Evolutionary conservation across 1,140 invertebrate species (phyloP), one percentile per base, ranked within the genome.

Genomic region (Bombus pascuorum): DNA sequence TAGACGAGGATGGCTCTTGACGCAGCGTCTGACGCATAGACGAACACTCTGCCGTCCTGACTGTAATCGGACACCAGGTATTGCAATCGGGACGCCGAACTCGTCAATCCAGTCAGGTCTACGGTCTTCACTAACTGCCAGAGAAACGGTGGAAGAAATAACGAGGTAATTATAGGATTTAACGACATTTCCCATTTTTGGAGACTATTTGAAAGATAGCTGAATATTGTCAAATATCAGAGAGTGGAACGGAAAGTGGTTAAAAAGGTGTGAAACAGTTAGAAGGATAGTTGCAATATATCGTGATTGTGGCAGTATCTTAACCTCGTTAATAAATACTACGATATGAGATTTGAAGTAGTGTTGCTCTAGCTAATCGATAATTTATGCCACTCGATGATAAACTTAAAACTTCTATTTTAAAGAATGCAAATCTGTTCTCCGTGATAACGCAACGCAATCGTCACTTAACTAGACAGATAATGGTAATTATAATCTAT

Each of bases 21-120:
- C 2, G 96, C 96, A 3, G 96, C 96, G 93, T 97, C 97, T 39
- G 96, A 96, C 2, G 97, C 95, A 88, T 97, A 97, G 22, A 96
- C 92, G 83, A 95, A 96, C 15, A 93, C 93, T 1, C 94, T 92
- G 3, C 95, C 96, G 82, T 96, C 95, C 0, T 91, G 86, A 28
- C 92, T 92, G 87, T 96, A 96, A 71, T 97, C 96, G n/a, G 96
- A 95, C 25, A 95, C 95, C 13, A 97, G 83, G 89, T 96, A 96
- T 84, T 97, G 96, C 6, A 97, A 88, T 2, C 96, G 94, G 0
- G 96, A 96, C 25, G 92, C 91, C 32, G 94, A 80, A 1, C 92
- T 95, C 5, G 95, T 95, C 5, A 97, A 91, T 0, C 93, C 93
- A 28, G 95, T 95, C 73, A 97, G 89, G 18, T 96, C 95, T 28